A percentile compares a stretch with the other conserved stretches of the same genome.
Evolutionary conservation across 2,888 invertebrate genomes (phyloP).

Genomic region (Julus scandinavius): DNA sequence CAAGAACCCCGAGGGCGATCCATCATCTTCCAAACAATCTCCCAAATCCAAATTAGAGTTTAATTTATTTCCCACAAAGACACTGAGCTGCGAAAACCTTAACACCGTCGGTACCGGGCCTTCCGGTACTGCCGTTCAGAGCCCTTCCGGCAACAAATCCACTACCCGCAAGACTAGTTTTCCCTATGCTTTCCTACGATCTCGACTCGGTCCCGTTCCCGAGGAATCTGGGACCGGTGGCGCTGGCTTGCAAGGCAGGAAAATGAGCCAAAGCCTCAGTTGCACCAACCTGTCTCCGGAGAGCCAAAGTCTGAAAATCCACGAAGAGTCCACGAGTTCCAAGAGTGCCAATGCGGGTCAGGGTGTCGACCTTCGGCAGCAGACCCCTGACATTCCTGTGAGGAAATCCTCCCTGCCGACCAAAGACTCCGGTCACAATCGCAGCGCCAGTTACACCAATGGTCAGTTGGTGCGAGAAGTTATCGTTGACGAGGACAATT

Average conservation of each 20-base stretch:
- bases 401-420: slow-evolving; percentile 54
- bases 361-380: not conserved
- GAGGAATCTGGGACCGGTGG: slow-evolving; percentile 70
- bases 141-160: not conserved
- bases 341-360: slow-evolving; percentile 47
- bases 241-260: slow-evolving; percentile 40
- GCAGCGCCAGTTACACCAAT: slow-evolving; percentile 46
- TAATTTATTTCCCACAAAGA: slow-evolving; percentile 69
- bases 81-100: slow-evolving; percentile 79
- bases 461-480: slow-evolving; percentile 47
- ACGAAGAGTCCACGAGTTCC: slow-evolving; percentile 54
- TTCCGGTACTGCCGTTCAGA: not conserved
- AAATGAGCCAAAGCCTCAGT: slow-evolving; percentile 51
- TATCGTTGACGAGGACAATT: slow-evolving; percentile 55
- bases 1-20: not conserved
- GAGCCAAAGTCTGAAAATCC: slow-evolving; percentile 37
- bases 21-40: slow-evolving; percentile 1
- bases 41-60: slow-evolving; percentile 41
- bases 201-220: slow-evolving; percentile 79
- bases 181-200: slow-evolving; percentile 81
- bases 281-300: slow-evolving; percentile 55
- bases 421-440: not conserved
- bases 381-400: slow-evolving; percentile 35
- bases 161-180: slow-evolving; percentile 70
- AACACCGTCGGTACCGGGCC: slow-evolving; percentile 66